Evolutionary conservation across 2,113 vertebrate species (phyloP).

Genomic region (Echinops telfairi): DNA sequence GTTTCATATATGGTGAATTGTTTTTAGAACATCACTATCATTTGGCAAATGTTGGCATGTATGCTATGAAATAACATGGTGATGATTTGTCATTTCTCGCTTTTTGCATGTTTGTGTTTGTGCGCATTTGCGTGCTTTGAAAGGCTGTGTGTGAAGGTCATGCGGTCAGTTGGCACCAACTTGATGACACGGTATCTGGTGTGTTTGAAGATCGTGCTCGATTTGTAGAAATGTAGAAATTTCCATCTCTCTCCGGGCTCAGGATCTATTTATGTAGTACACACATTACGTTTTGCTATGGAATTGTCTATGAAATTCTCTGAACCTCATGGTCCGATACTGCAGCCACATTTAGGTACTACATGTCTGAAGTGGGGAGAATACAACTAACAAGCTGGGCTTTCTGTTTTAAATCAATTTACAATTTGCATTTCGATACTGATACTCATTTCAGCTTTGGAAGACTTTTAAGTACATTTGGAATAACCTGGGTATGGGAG

Average conservation of each 20-base stretch:
- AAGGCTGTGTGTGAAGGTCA: neutral
- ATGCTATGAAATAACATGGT: neutral
- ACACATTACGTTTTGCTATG: neutral
- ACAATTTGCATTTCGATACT: neutral
- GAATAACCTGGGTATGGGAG: neutral
- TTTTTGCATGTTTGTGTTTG: neutral
- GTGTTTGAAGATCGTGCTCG: neutral
- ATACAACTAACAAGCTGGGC: neutral
- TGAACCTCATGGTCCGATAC: neutral
- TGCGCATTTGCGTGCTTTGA: neutral
- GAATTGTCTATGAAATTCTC: neutral
- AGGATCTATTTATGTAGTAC: neutral
- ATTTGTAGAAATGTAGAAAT: neutral
- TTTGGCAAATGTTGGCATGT: neutral
- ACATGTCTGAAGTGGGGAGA: neutral
- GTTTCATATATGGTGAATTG: neutral
- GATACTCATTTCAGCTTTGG: constrained; percentile 10
- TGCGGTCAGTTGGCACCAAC: no score
- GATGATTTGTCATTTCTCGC: neutral
- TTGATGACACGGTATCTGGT: no score
- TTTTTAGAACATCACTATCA: neutral
- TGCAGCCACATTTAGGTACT: neutral
- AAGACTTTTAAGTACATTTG: constrained; percentile 15
- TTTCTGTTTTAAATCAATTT: constrained; percentile 33
- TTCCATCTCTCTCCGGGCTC: neutral